These are phyloP conservation scores for Incurvaria masculella DNA, from an alignment of 2,888 invertebrate genomes.

Conservation along the genomic window DNA sequence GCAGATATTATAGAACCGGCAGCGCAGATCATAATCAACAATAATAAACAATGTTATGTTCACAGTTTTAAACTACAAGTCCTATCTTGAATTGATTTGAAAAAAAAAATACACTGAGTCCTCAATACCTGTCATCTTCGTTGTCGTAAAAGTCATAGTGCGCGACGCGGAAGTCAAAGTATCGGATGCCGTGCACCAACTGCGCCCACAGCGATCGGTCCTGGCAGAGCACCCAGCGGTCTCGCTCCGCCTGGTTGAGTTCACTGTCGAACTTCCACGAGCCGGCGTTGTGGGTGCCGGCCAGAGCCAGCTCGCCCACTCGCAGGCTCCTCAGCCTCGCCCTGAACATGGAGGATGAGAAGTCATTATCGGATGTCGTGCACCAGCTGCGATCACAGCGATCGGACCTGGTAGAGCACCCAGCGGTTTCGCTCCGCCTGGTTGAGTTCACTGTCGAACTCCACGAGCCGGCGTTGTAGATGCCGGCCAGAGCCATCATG, in stretches of 20 bases:
- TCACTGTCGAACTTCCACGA: constrained; percentile 51
- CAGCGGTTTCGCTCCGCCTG: constrained; percentile 37
- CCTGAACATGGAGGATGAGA: too few relatives aligned
- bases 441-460: constrained; percentile 48
- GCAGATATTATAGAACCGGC: too few relatives aligned
- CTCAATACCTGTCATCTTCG: constrained; percentile 44
- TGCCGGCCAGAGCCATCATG: constrained; percentile 48
- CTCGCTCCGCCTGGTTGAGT: constrained; percentile 35
- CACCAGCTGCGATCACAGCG: constrained; percentile 80
- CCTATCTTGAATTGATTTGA: too few relatives aligned
- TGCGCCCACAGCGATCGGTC: constrained; percentile 81
- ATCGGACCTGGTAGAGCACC: constrained; percentile 66
- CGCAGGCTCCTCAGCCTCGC: constrained; percentile 35
- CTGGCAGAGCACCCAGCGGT: constrained; percentile 56
- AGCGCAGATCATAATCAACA: too few relatives aligned
- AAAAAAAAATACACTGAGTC: too few relatives aligned
- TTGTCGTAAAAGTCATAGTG: constrained; percentile 52
- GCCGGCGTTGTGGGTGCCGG: constrained; percentile 57
- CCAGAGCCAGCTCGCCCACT: constrained; percentile 43
- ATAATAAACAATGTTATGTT: too few relatives aligned
- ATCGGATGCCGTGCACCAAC: constrained; percentile 79
- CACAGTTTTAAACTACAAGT: too few relatives aligned
- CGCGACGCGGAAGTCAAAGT: constrained; percentile 77
- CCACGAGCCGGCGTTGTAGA: constrained; percentile 56
- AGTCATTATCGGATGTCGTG: constrained; percentile 70